phyloP scores from a whole-genome alignment of 2,113 vertebrate genomes.

The Diadophis punctatus region DNA sequence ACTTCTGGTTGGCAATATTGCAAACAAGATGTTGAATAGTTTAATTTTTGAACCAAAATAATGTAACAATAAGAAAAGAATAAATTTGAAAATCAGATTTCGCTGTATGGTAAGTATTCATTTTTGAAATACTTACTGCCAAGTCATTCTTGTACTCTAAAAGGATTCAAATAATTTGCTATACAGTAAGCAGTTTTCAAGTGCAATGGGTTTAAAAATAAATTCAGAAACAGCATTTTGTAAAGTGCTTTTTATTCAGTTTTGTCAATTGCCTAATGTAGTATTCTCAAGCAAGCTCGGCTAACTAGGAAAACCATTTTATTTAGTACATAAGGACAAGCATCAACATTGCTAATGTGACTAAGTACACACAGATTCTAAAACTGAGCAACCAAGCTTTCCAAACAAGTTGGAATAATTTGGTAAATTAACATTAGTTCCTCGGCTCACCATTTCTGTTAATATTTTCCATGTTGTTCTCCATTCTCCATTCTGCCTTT shows the following conservation, averaged over 20 bases:
- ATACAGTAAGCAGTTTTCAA: constrained; percentile 13
- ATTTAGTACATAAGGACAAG: constrained; percentile 34
- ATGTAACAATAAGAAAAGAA: not conserved
- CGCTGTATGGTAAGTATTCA: not conserved
- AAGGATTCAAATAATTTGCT: constrained; percentile 4
- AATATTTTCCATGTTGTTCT: not conserved
- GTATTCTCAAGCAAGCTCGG: constrained; percentile 48
- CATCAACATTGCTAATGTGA: constrained; percentile 27
- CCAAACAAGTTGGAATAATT: constrained; percentile 24
- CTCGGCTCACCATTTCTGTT: not conserved
- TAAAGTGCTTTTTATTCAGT: constrained; percentile 62
- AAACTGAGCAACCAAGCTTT: constrained; percentile 25
- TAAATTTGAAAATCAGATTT: constrained; percentile 25
- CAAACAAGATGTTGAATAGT: not conserved
- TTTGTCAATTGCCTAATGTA: constrained; percentile 49
- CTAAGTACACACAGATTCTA: constrained; percentile 18
- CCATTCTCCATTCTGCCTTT: constrained; percentile 4
- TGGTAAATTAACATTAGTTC: constrained; percentile 20
- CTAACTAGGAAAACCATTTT: constrained; percentile 44
- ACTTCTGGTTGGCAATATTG: not conserved
- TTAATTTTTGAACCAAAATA: not conserved
- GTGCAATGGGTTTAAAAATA: constrained; percentile 29
- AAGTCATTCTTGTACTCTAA: not conserved
- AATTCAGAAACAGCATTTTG: constrained; percentile 28
- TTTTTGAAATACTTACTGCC: not conserved